These are phyloP conservation scores for Falco rusticolus DNA, from an alignment of 2,797 vertebrate species.

Conservation along the genomic window DNA sequence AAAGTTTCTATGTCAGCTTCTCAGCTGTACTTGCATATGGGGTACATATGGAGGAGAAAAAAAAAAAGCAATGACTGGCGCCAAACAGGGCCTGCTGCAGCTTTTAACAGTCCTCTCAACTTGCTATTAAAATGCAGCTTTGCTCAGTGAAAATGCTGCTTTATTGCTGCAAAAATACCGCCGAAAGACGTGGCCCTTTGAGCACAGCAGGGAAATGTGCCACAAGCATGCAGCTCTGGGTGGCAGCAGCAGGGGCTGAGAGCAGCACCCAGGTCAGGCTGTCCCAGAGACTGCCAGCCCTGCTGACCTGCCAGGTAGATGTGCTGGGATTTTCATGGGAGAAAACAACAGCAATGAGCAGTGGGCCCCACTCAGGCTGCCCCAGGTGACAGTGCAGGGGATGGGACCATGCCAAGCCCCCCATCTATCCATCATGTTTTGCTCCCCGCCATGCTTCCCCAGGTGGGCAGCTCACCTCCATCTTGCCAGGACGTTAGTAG, in stretches of 20 bases:
- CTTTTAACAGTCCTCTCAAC: constrained; percentile 44
- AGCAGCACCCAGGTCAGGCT: neutral
- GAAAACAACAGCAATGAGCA: accelerated
- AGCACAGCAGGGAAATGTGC: neutral
- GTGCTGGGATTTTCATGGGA: neutral
- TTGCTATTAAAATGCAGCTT: constrained; percentile 50
- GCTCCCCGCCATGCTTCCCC: neutral
- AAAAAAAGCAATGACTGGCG: constrained; percentile 25
- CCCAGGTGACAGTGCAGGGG: accelerated
- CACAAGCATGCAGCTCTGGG: accelerated
- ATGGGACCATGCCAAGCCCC: neutral
- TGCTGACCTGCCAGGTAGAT: neutral
- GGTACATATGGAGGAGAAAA: constrained; percentile 41
- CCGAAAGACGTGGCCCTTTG: neutral
- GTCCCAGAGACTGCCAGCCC: neutral
- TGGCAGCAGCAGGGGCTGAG: neutral
- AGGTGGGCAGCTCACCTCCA: neutral
- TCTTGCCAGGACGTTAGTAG: accelerated
- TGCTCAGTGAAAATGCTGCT: constrained; percentile 34
- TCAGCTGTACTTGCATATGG: constrained; percentile 57
- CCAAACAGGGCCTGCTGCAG: constrained; percentile 28
- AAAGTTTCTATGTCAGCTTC: constrained; percentile 16
- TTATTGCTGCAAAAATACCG: constrained; percentile 38
- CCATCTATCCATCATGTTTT: accelerated
- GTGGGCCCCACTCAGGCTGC: neutral